Base-by-base conservation (phyloP, 2,113 vertebrate genomes). In the Phyllopteryx taeniolatus region DNA sequence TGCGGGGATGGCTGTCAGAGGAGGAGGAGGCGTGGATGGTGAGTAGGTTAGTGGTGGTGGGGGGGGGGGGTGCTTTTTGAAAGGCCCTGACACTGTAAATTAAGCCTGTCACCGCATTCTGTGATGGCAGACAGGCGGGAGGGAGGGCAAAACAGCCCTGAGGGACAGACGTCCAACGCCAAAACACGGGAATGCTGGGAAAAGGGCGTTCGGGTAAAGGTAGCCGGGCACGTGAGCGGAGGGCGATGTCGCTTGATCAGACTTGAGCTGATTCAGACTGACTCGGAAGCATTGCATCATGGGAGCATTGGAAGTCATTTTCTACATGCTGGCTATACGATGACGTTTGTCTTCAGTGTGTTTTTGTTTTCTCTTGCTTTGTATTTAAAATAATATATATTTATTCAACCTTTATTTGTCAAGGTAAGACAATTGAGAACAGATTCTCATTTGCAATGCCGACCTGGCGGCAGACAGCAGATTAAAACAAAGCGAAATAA, bases 51-150 rank as follows among this genome's bases (percentile, higher is more conserved):
- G 49, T 59, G 22, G 56, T 39, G 35, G 35, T 2, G 27, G 22
- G 74, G 79, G 87, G 85, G 86, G 81, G 88, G 89, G 85, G 89
- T 92, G 92, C 82, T 90, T 92, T 61, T 92, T 93, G 91, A 91
- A 91, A 91, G 91, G 87, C 80, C 31, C 91, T 94, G 93, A 92
- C 93, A 92, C 87, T 88, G 90, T 92, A 93, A 93, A 94, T 93
- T 93, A 93, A 91, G 90, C 87, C 88, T 94, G 93, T 93, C 93
- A 93, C 89, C 82, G 79, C 85, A 77, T 87, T 85, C 87, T 89
- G 88, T 92, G 93, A 91, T 92, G 90, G 90, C 91, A 92, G 92
- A 92, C 91, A 90, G 83, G 79, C 90, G 87, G 89, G 88, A 87
- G 59, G 59, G 31, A 61, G 33, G 59, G 14, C 31, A 61, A 91